These are phyloP conservation scores for Leptinotarsa undecemlineata DNA, from an alignment of 1,140 invertebrate species.

Conservation along the genomic window DNA sequence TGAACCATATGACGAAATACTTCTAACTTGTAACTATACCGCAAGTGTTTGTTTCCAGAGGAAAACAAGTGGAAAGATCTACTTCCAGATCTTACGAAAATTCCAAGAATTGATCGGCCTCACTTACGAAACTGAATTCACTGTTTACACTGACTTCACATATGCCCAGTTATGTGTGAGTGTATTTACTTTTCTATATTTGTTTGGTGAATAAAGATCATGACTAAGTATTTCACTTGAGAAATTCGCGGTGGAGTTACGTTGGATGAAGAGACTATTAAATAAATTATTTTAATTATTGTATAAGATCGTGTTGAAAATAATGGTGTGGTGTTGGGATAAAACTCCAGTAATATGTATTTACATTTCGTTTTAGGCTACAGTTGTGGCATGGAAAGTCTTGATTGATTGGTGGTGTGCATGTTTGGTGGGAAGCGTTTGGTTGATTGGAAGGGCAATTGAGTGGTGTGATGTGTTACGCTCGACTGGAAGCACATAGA, in stretches of 20 bases:
- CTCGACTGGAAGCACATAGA: too few species aligned
- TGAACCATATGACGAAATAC: conserved; percentile 32
- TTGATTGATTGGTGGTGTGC: too few species aligned
- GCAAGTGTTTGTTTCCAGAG: conserved; percentile 24
- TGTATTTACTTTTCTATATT: not conserved
- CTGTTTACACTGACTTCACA: conserved; percentile 24
- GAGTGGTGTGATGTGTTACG: too few species aligned
- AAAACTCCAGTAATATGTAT: too few species aligned
- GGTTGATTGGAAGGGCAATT: too few species aligned
- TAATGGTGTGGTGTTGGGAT: too few species aligned
- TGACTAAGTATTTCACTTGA: not conserved
- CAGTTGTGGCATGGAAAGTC: too few species aligned
- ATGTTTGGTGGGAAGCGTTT: too few species aligned
- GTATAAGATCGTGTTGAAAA: too few species aligned
- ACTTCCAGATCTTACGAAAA: conserved; percentile 31
- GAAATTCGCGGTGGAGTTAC: not conserved
- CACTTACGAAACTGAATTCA: conserved; percentile 34
- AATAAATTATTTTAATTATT: too few species aligned
- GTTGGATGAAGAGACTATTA: not conserved
- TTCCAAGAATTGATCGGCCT: conserved; percentile 29
- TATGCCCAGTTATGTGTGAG: conserved; percentile 46
- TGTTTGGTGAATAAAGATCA: not conserved
- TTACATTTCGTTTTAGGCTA: too few species aligned
- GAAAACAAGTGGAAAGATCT: conserved; percentile 27
- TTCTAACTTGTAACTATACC: conserved; percentile 29